Evolutionary conservation across 2,888 invertebrate genomes (phyloP), one percentile per base, ranked within the genome.

Genomic region (Eupsilia transversa): DNA sequence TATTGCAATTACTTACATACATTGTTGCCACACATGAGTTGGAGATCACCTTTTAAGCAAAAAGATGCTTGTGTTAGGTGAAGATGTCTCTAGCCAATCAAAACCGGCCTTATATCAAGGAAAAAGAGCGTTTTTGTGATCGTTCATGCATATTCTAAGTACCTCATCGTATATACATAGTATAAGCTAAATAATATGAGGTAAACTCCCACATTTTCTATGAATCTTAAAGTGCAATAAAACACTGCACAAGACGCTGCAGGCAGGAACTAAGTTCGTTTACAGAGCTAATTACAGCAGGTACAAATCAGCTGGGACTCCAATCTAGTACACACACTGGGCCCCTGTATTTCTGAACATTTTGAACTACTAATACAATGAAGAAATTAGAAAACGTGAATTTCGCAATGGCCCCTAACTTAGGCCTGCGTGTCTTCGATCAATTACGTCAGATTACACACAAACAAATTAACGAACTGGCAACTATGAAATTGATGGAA

Each of bases 391-490:
- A 43, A 60, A 66, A 35, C 35, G 38, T 46, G 56, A 52, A 63
- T 80, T 75, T 74, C 12, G 52, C 52, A 52, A 64, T 60, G 64
- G 27, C 52, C 30, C 43, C 59, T 68, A 60, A 65, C 49, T 49
- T 46, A 12, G 63, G 38, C 59, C 75, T 66, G 82, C 82, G 82
- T 82, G 82, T 75, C 65, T 75, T 75, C 46, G 75, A 80, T 72
- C 81, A 82, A 84, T 82, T 84, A 82, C 68, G 75, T 66, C 57
- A 59, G 71, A 84, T 80, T 84, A 84, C 75, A 80, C 71, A 84
- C 81, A 82, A 75, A 82, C 71, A 72, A 82, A 82, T 82, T 82
- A 80, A 80, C 52, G 65, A 80, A 80, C 75, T 49, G 57, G 68
- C 71, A 68, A 69, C 64, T 80, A 65, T 84, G 49, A 69, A 84